Base-by-base conservation (phyloP, 2,113 vertebrate species). In the Phylloscopus whistleri region DNA sequence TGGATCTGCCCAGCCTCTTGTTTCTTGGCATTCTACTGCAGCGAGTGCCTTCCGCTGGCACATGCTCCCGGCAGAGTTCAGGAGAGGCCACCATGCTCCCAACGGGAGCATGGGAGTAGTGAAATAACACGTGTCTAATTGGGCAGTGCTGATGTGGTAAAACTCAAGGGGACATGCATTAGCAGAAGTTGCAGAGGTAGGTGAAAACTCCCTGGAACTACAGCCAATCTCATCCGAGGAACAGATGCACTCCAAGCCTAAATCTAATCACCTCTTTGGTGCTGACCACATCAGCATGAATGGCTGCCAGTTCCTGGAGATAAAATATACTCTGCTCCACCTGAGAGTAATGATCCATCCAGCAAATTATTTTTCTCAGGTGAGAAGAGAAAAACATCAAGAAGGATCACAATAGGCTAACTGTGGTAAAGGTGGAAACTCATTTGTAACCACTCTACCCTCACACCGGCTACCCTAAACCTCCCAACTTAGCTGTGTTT, bases 31-130 rank as follows among this genome's bases (percentile, higher is more conserved):
- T 21, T 48, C 31, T 62, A 30, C 37, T n/a, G 51, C 27, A 87
- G 60, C 1, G 1, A 75, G 20, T 48, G 12, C 28, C 41, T 78
- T 89, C n/a, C 0, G 1, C 48, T 75, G 53, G 39, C 31, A 31
- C 1, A 0, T 20, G 72, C n/a, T 48, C 48, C 37, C 56, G 16
- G 22, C 19, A 66, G 67, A 62, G 64, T 0, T 0, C n/a, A n/a
- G 35, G n/a, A 84, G 51, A 63, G 17, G 49, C 13, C 43, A 66
- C 10, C 28, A 5, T 0, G 1, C 8, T 64, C 39, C 31, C 82
- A 84, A 4, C 0, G 13, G 41, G 41, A 41, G 0, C 55, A 17
- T 0, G 0, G 11, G 15, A 81, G 35, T 9, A 39, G 9, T 44
- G 21, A 75, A 74, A 90, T 2, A 2, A 41, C 5, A 11, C 0